phyloP scores from a whole-genome alignment of 1,140 invertebrate genomes.

The Acromyrmex heyeri region DNA sequence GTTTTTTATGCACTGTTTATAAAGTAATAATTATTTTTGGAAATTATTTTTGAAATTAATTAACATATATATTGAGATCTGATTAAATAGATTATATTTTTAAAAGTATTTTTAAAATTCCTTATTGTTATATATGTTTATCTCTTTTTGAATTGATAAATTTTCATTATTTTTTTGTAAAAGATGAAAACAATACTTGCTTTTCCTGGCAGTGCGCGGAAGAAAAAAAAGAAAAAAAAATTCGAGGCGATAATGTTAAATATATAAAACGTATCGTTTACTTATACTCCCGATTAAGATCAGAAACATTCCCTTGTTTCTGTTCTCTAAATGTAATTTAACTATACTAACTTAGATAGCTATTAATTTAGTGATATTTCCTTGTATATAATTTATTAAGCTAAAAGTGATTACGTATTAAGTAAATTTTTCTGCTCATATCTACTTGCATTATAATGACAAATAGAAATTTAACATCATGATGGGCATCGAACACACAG shows the following conservation, averaged over 20 bases:
- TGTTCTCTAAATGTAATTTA: constrained; percentile 68
- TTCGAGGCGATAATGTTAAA: constrained; percentile 18
- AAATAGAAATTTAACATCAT: constrained; percentile 54
- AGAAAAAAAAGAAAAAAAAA: not conserved
- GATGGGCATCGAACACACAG: constrained; percentile 45
- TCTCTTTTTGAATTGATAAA: not conserved
- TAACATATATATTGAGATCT: not conserved
- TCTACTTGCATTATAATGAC: constrained; percentile 48
- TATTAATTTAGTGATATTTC: constrained; percentile 74
- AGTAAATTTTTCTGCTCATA: constrained; percentile 54
- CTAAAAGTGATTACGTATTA: constrained; percentile 59
- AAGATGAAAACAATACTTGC: not conserved
- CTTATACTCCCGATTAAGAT: constrained; percentile 1
- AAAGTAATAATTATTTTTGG: constrained; percentile 1
- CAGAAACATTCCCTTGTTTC: constrained; percentile 60
- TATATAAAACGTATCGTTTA: not conserved
- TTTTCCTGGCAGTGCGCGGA: not conserved
- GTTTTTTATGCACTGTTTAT: constrained; percentile 21
- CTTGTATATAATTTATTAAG: constrained; percentile 77
- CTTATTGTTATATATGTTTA: not conserved
- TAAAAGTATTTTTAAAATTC: not conserved
- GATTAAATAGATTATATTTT: constrained; percentile 8
- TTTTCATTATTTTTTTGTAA: not conserved
- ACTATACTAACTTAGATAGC: constrained; percentile 71
- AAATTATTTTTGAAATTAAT: not conserved